Evolutionary conservation across 2,113 vertebrate species (phyloP), one percentile per base, ranked within the genome.

Genomic region (Anseranas semipalmata): DNA sequence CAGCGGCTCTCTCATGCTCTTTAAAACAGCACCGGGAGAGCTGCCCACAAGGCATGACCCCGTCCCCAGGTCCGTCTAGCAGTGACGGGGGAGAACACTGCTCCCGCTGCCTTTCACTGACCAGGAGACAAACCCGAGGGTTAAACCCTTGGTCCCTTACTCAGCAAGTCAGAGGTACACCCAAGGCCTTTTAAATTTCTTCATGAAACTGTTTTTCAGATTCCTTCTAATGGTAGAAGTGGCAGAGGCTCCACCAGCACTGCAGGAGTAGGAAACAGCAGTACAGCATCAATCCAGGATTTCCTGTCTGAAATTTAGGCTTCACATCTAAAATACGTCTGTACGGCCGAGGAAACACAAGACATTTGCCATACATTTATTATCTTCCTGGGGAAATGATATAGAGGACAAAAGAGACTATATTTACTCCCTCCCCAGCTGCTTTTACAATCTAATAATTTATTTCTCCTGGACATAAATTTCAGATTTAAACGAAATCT

Each of bases 401-500:
- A 92, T 94, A 94, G 65, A 95, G 91, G 85, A 97, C 95, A 95
- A 96, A 97, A 90, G 92, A 94, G 94, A 89, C 89, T 89, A 58
- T 66, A 90, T 92, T 96, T 96, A 95, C 80, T 93, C 90, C 91
- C 90, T 92, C 81, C 75, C 96, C 89, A 95, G 89, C 90, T 95
- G 90, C 89, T 95, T 86, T 89, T 88, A 94, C 88, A 90, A 95
- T 94, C 71, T 89, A 93, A 96, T 95, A 90, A 94, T 96, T 97
- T 95, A 94, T 94, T 95, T 96, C 89, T 95, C 59, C 76, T 71
- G 65, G 77, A 95, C 82, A 91, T 95, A 97, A 95, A 97, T 96
- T 95, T 94, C 80, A 95, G 91, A 90, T 93, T 94, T 96, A 96
- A 96, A 96, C 84, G 63, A 96, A 97, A 96, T 95, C 95, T 89